Conservation (phyloP, 2,888 invertebrate species). For the Amaurobius ferox region DNA sequence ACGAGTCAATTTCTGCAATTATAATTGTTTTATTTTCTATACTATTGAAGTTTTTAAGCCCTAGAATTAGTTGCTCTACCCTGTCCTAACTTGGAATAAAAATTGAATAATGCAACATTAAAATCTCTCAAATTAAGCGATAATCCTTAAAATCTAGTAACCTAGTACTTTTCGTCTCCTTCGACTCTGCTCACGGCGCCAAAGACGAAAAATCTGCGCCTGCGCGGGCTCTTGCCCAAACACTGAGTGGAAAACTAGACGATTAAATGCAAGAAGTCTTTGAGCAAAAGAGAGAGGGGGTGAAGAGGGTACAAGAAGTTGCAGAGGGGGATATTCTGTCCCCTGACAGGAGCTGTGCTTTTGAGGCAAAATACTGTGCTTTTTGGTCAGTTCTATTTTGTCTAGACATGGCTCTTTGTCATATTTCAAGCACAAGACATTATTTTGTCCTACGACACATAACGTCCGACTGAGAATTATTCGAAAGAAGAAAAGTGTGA, state of each 20-base stretch:
- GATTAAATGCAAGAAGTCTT: conserved; percentile 56
- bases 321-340: conserved; percentile 27
- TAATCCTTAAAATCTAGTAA: conserved; percentile 4
- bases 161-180: conserved; percentile 34
- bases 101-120: no score
- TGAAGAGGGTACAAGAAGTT: neutral
- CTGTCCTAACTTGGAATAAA: no score
- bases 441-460: conserved; percentile 16
- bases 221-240: conserved; percentile 64
- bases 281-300: conserved; percentile 17
- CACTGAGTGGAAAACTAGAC: conserved; percentile 63
- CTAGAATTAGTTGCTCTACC: no score
- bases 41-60: no score
- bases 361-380: conserved; percentile 54
- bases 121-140: conserved; percentile 9
- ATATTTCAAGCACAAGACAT: conserved; percentile 46
- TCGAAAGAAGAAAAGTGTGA: neutral
- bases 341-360: conserved; percentile 59
- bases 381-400: conserved; percentile 67
- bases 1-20: no score
- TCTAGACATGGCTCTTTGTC: conserved; percentile 66
- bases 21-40: no score
- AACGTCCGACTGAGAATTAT: neutral
- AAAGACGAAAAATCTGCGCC: conserved; percentile 30
- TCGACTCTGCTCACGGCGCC: conserved; percentile 51